Percentiles rank a stretch among this genome's conserved stretches.
Conservation (phyloP, 1,140 invertebrate genomes). For the Schmidtea mediterranea region DNA sequence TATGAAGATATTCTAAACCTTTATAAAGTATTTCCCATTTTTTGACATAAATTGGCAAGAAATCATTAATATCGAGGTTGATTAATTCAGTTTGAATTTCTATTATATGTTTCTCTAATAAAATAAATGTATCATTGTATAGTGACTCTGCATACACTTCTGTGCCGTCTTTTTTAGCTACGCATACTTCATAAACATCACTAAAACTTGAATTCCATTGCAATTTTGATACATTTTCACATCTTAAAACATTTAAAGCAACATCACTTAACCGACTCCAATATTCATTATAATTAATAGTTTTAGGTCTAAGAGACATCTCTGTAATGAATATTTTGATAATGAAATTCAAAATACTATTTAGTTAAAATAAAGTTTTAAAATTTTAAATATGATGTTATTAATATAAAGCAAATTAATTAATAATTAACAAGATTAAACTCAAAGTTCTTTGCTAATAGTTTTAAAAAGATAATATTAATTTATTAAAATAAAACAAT, state of each 20-base stretch:
- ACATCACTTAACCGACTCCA: not conserved
- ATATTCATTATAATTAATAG: constrained; percentile 1
- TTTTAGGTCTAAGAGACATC: no score
- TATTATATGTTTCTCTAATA: not conserved
- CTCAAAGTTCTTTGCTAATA: no score
- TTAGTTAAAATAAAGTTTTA: no score
- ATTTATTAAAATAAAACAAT: no score
- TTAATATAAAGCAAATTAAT: no score
- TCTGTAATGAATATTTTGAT: no score
- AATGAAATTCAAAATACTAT: no score
- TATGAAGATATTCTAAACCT: not conserved
- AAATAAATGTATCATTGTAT: not conserved
- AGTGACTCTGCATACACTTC: not conserved
- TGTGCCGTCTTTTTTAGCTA: not conserved
- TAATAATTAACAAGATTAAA: no score
- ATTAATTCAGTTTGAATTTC: not conserved
- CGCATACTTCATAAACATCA: constrained; percentile 1
- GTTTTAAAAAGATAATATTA: no score
- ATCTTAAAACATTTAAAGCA: not conserved
- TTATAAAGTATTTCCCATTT: constrained; percentile 1
- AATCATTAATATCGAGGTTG: not conserved
- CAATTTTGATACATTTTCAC: not conserved
- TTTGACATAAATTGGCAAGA: not conserved
- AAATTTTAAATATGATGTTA: no score
- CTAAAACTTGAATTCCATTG: constrained; percentile 2